Percentiles rank a stretch among this genome's conserved stretches.
These are phyloP conservation scores for Dysmachus trigonus DNA, from an alignment of 2,888 invertebrate genomes.

Conservation along the genomic window DNA sequence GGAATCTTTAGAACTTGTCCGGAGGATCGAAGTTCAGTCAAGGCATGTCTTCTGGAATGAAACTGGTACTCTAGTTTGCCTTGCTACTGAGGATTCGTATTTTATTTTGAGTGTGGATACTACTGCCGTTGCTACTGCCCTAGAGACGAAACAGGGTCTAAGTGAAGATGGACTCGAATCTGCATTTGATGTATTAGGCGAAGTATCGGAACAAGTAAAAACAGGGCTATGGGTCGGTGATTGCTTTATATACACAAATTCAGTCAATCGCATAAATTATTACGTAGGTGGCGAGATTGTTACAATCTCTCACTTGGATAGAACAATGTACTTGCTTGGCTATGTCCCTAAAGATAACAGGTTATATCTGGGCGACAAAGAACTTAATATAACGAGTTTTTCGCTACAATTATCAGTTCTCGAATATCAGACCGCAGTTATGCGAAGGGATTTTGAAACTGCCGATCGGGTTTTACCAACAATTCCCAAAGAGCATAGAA, in stretches of 20 bases:
- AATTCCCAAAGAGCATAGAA: slow-evolving; percentile 95
- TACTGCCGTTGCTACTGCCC: slow-evolving; percentile 79
- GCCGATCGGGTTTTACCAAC: slow-evolving; percentile 94
- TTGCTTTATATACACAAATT: slow-evolving; percentile 99
- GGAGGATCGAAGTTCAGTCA: slow-evolving; percentile 97
- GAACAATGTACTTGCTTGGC: slow-evolving; percentile 95
- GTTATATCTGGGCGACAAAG: slow-evolving; percentile 96
- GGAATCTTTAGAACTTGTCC: slow-evolving; percentile 90
- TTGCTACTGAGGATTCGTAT: slow-evolving; percentile 95
- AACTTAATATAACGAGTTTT: slow-evolving; percentile 94
- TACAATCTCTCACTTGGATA: slow-evolving; percentile 96
- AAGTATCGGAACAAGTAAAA: slow-evolving; percentile 90
- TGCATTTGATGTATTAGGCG: slow-evolving; percentile 92
- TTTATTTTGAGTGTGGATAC: slow-evolving; percentile 91
- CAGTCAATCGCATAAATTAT: slow-evolving; percentile 96
- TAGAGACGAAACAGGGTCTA: slow-evolving; percentile 78
- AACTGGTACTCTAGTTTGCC: slow-evolving; percentile 89
- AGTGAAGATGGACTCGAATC: slow-evolving; percentile 95
- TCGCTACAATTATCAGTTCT: slow-evolving; percentile 92
- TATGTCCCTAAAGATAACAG: slow-evolving; percentile 97
- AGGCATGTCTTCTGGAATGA: slow-evolving; percentile 96
- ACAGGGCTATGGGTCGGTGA: slow-evolving; percentile 98
- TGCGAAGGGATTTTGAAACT: slow-evolving; percentile 95
- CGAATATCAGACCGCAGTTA: slow-evolving; percentile 99
- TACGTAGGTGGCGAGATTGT: slow-evolving; percentile 99